These are phyloP conservation scores for Monopis laevigella DNA, from an alignment of 2,888 invertebrate genomes.

Conservation along the genomic window DNA sequence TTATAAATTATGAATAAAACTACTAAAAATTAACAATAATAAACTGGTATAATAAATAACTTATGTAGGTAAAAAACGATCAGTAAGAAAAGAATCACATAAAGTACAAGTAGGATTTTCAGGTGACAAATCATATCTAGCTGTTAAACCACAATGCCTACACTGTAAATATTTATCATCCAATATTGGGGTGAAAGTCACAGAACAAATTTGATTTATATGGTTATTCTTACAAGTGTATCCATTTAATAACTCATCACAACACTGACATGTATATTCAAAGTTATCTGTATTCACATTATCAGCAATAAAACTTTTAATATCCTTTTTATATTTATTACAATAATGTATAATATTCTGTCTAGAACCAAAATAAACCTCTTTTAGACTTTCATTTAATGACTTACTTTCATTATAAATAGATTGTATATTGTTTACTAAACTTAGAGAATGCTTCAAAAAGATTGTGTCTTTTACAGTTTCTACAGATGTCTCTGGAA, in stretches of 20 bases:
- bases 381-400: constrained; percentile 27
- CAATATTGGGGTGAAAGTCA: constrained; percentile 43
- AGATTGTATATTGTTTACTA: constrained; percentile 25
- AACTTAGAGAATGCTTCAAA: constrained; percentile 28
- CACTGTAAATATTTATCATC: constrained; percentile 39
- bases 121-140: constrained; percentile 30
- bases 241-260: constrained; percentile 34
- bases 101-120: constrained; percentile 37
- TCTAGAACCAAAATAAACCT: constrained; percentile 30
- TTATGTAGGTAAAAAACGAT: too few species aligned
- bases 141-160: constrained; percentile 33
- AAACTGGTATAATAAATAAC: too few species aligned
- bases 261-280: constrained; percentile 39
- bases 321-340: constrained; percentile 28
- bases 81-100: constrained; percentile 40
- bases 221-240: constrained; percentile 39
- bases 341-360: constrained; percentile 38
- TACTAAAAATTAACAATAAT: too few species aligned
- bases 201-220: constrained; percentile 43
- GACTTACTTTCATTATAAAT: constrained; percentile 21
- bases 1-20: too few species aligned
- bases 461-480: constrained; percentile 38
- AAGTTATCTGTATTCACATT: background rate
- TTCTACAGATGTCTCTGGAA: constrained; percentile 36
- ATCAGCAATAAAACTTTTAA: background rate